These are phyloP conservation scores for Campoletis sonorensis DNA, from an alignment of 1,140 invertebrate genomes.

Conservation along the genomic window DNA sequence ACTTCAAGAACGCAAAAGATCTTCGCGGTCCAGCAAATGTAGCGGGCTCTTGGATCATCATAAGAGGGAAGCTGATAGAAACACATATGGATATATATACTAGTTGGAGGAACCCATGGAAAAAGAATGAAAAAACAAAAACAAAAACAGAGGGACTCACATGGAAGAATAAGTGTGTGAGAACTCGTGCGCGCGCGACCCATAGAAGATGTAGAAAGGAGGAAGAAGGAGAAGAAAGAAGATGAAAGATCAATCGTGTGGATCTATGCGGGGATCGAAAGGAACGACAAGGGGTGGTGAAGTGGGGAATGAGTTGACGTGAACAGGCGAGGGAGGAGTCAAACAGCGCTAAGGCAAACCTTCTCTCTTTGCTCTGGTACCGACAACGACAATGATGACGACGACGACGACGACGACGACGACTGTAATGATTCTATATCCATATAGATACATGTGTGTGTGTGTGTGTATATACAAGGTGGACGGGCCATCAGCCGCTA, in stretches of 20 bases:
- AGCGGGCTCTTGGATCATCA: conserved; percentile 17
- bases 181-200: background rate
- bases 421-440: background rate
- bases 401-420: conserved; percentile 41
- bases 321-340: conserved; percentile 63
- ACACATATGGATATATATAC: background rate
- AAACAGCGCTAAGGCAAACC: conserved; percentile 65
- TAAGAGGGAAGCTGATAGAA: background rate
- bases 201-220: conserved; percentile 18
- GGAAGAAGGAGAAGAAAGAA: conserved; percentile 5
- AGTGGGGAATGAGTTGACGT: conserved; percentile 47
- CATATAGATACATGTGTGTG: background rate
- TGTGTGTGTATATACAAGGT: background rate
- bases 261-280: conserved; percentile 9
- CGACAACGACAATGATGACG: conserved; percentile 40
- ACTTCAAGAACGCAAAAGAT: conserved; percentile 14
- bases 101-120: background rate
- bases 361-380: conserved; percentile 55
- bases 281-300: background rate
- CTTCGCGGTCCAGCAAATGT: background rate
- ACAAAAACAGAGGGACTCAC: conserved; percentile 16
- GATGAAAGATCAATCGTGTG: conserved; percentile 34
- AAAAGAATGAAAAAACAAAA: too few species aligned
- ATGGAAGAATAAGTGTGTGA: background rate
- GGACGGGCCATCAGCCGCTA: conserved; percentile 11